Percentiles rank a stretch among this genome's conserved stretches.
These are phyloP conservation scores for Callyntrura guangdongensis DNA, from an alignment of 2,888 invertebrate species.

Conservation along the genomic window DNA sequence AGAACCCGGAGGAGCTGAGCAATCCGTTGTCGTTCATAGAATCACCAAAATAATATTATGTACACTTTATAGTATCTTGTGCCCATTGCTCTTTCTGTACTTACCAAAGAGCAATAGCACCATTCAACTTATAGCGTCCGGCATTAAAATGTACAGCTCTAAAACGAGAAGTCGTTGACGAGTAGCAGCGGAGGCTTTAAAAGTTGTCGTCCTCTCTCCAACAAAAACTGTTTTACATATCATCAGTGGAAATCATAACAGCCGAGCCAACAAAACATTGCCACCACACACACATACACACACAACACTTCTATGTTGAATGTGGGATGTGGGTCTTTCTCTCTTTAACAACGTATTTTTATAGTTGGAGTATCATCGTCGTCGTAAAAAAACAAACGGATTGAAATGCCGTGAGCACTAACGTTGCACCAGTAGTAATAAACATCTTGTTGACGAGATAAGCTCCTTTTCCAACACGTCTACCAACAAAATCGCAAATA, in stretches of 20 bases:
- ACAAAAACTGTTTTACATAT: constrained; percentile 37
- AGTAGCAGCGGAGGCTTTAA: neutral
- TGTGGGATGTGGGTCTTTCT: constrained; percentile 43
- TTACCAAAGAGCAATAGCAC: constrained; percentile 11
- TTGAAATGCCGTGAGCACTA: neutral
- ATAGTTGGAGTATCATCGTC: constrained; percentile 25
- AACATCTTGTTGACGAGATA: neutral
- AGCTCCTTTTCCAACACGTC: constrained; percentile 4
- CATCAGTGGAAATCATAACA: neutral
- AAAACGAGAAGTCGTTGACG: constrained; percentile 1
- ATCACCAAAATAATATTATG: neutral
- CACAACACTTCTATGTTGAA: neutral
- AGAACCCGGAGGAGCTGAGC: neutral
- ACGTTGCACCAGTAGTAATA: neutral
- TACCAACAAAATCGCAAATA: constrained; percentile 35
- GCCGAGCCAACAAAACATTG: neutral
- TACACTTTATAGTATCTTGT: no score
- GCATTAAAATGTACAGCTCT: constrained; percentile 66
- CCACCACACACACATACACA: no score
- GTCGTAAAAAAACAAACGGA: neutral
- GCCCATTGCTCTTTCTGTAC: neutral
- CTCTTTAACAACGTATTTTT: constrained; percentile 18
- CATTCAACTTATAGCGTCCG: constrained; percentile 37
- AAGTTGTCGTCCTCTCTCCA: constrained; percentile 25
- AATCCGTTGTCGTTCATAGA: neutral